Evolutionary conservation across 1,140 invertebrate genomes (phyloP), one percentile per base, ranked within the genome.

Genomic region (Asbolus verrucosus): DNA sequence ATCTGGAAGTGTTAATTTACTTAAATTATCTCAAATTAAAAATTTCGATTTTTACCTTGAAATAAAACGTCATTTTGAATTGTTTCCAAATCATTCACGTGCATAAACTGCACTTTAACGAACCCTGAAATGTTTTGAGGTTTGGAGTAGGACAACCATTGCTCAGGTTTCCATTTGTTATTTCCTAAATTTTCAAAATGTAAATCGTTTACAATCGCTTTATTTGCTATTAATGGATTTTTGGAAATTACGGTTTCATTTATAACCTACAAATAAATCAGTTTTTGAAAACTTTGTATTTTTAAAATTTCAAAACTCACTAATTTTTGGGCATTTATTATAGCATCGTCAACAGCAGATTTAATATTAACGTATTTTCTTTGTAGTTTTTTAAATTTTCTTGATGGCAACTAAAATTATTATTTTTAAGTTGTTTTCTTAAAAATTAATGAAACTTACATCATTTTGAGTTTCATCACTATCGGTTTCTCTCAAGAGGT

Each of bases 41-140:
- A 21, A 65, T 67, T 33, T 31, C 33, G 19, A 65, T 13, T 14
- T 15, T 8, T 70, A 77, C 76, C 63, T 70, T 70, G 73, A 21
- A 77, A 72, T 39, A 73, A 30, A 18, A 46, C 21, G 6, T 39
- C 30, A 39, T 66, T 69, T 3, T 27, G 24, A 27, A 8, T 4
- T 15, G 67, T 75, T 41, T 67, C 24, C 8, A 78, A 38, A 50
- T 68, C 33, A 36, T 41, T 30, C 1, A 70, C 46, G 2, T 39
- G 66, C 2, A 77, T 11, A 9, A 38, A 39, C 5, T 69, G 21
- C 19, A 71, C 65, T 46, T 30, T 68, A 6, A 73, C 50, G 8
- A 62, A 30, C 11, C 73, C 75, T 9, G 68, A 71, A 38, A 79
- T 65, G 9, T 46, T 73, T 66, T 79, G 77, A 1, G 67, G 54